phyloP scores from a whole-genome alignment of 1,140 invertebrate species.

The Tetragnatha versicolor region DNA sequence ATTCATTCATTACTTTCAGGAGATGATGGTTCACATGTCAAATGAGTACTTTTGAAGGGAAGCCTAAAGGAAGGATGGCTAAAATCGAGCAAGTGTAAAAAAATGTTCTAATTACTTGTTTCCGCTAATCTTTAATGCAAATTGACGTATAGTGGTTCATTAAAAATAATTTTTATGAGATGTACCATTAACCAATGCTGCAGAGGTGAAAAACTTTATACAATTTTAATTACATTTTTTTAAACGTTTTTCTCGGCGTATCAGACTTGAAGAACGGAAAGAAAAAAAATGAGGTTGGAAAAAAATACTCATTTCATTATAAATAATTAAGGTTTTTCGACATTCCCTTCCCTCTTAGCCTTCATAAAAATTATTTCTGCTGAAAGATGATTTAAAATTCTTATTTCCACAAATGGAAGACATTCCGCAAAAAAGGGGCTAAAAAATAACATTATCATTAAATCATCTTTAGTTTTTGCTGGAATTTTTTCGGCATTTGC shows the following conservation, averaged over 20 bases:
- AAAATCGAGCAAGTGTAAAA: too few species aligned
- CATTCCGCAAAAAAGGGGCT: not conserved
- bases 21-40: too few species aligned
- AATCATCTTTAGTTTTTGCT: conserved; percentile 1
- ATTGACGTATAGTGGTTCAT: not conserved
- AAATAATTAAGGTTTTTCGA: conserved; percentile 21
- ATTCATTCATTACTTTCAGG: too few species aligned
- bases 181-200: conserved; percentile 9
- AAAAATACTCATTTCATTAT: conserved; percentile 14
- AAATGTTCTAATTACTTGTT: too few species aligned
- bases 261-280: not conserved
- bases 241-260: conserved; percentile 4
- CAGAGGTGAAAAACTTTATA: not conserved
- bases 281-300: not conserved
- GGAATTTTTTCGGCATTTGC: not conserved
- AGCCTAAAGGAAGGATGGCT: too few species aligned
- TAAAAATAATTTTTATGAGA: conserved; percentile 16
- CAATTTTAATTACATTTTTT: conserved; percentile 23
- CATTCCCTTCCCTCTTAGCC: conserved; percentile 6
- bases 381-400: not conserved
- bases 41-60: too few species aligned
- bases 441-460: conserved; percentile 3
- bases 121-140: conserved; percentile 8
- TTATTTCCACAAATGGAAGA: not conserved
- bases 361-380: not conserved